Base-by-base conservation (phyloP, 2,797 vertebrate genomes). In the Poeciliopsis presidionis region DNA sequence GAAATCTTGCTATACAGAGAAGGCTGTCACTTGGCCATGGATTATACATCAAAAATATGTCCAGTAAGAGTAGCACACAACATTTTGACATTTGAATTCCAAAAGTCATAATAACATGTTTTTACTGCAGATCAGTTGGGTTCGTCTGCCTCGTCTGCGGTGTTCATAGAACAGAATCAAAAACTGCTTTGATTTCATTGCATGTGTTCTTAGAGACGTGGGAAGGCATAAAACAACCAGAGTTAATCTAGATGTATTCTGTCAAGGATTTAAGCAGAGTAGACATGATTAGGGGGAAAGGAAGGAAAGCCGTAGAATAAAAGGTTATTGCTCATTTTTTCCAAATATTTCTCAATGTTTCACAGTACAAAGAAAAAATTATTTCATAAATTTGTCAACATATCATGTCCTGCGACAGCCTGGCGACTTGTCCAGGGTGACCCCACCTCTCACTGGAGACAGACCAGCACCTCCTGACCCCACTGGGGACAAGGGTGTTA, bases 1-100 rank as follows among this genome's bases (percentile, higher is more conserved):
- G 14, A 74, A 75, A 83, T 75, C 81, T 76, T 61, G 73, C 55
- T 36, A 82, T 77, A 55, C 59, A 85, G 74, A 80, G 79, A 16
- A 67, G 83, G 69, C 72, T 49, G 33, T 63, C 59, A 65, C 33
- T 65, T 3, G 0, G 8, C 30, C 30, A 36, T 4, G 2, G 14
- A 63, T 63, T 63, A 36, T 6, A 36, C 30, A 36, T 18, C 3
- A 20, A 65, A 36, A 65, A 39, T 9, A 65, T 65, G 18, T 65
- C 22, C 61, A 65, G 61, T 36, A 39, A 22, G 3, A 9, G 61
- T 36, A 36, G 3, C 18, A 65, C 2, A 39, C 30, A 39, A 22
- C 61, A 65, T 36, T 65, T 36, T 36, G 30, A 65, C 30, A 61
- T 61, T 65, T 65, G 4, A 65, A 63, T 30, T 30, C 4, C 11